Evolutionary conservation across 2,113 vertebrate genomes (phyloP).

Genomic region (Lates calcarifer): DNA sequence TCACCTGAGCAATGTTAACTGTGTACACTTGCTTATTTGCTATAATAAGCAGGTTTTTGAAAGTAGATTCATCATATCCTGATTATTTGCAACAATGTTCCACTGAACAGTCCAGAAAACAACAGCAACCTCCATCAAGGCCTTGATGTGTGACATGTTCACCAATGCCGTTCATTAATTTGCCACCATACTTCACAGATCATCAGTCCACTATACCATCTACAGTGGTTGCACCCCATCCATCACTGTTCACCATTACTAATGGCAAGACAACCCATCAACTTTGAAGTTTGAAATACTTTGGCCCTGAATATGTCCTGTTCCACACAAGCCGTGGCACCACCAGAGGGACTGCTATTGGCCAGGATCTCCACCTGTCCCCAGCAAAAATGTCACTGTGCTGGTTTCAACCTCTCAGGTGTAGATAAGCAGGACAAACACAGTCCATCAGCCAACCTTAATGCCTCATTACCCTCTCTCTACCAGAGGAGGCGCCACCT

Average conservation of each 20-base stretch:
- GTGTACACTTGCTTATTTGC: too few species aligned
- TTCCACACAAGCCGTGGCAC: background rate
- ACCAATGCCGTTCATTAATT: constrained; percentile 31
- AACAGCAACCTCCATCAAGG: background rate
- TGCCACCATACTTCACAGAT: constrained; percentile 7
- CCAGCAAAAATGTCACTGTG: constrained; percentile 30
- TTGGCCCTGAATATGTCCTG: background rate
- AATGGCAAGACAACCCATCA: constrained; percentile 4
- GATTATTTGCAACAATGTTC: constrained; percentile 1
- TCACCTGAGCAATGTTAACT: too few species aligned
- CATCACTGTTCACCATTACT: constrained; percentile 10
- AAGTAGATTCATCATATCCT: too few species aligned
- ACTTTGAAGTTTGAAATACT: background rate
- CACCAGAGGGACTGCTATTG: constrained; percentile 7
- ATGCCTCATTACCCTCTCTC: constrained; percentile 63
- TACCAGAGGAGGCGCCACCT: constrained; percentile 73
- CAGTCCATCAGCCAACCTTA: constrained; percentile 59
- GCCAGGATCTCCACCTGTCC: constrained; percentile 39
- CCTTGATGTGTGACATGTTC: constrained; percentile 5
- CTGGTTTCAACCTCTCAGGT: constrained; percentile 55
- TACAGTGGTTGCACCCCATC: constrained; percentile 10
- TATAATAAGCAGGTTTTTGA: too few species aligned
- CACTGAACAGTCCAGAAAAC: constrained; percentile 12
- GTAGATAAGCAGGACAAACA: constrained; percentile 57
- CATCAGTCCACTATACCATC: background rate